Evolutionary conservation across 2,113 vertebrate species (phyloP), one percentile per base, ranked within the genome.

Genomic region (Mixornis gularis): DNA sequence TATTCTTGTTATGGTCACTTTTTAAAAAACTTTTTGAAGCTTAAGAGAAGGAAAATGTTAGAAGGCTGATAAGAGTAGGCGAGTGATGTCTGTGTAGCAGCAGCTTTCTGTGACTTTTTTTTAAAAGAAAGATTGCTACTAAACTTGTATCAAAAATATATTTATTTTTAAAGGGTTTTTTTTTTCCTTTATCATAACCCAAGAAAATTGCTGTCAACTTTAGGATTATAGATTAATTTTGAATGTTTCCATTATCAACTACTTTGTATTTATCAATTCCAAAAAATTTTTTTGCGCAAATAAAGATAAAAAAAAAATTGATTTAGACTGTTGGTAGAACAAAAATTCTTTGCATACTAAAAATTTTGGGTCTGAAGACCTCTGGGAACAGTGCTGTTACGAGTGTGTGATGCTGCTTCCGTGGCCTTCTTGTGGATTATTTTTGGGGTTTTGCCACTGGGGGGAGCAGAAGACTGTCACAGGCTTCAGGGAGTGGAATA

Each of bases 391-490:
- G 9, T 49, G 30, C 8, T 68, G 1, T 46, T 46, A 5, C 26
- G 17, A 70, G 26, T 7, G 17, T 87, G 19, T 44, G 77, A 25
- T 68, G 46, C 22, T 63, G 63, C 29, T 80, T n/a, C 63, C 55
- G 70, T 69, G 58, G n/a, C 8, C 22, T 79, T 13, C 43, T 60
- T 13, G 17, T 85, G 74, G 38, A 11, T 79, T 87, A 3, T 12
- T 22, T 71, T 81, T 60, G 63, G 34, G 21, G 0, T 89, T 70
- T 90, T 88, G 66, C 95, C 96, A 83, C 93, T 92, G 88, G 95
- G 17, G 95, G 96, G 94, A 94, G 94, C 89, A 94, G 81, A 94
- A 44, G 92, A 60, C 84, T 91, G 26, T 87, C 53, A 38, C 43
- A 69, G 43, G 40, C 27, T 74, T 74, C 13, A 68, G 52, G 36